Evolutionary conservation across 2,113 vertebrate species (phyloP), one percentile per base, ranked within the genome.

Genomic region (Myocastor coypus): DNA sequence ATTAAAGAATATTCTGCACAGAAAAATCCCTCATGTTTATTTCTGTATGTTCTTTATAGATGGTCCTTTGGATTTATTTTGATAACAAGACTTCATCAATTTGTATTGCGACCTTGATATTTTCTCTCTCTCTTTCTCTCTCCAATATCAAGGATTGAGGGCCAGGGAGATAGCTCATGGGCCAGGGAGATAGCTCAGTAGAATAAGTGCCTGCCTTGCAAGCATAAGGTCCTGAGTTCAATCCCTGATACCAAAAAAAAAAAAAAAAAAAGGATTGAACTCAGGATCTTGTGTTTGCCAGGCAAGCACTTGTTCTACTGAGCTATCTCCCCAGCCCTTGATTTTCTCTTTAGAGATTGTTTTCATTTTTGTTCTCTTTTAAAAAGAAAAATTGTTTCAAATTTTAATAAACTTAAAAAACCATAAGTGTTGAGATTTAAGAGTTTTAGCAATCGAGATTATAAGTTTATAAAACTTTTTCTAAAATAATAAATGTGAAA

Each of bases 331-430:
- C 46, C 46, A 46, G 46, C 46, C 46, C 46, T 46, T 46, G 46
- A 46, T 55, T 55, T 68, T 85, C 42, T 89, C 55, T 93, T 22
- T 87, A 82, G 87, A 71, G 34, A 63, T 59, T 78, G 4, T 80
- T 80, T 95, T 96, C 40, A 55, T 84, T 96, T 88, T 84, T 14
- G 50, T 91, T 92, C 94, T 88, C 26, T 92, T 1, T 64, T n/a
- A n/a, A 32, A 91, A 83, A 57, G 80, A 84, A 73, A n/a, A 73
- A 73, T 83, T 50, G 68, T 17, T 87, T 95, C 63, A 94, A 75
- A 83, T 80, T 83, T 92, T 94, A 80, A 19, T 57, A 82, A 57
- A 77, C 42, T 80, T 87, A 61, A 71, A 92, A 96, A 93, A 22
- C 42, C 32, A 32, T 83, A 80, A 55, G 46, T 40, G 7, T 46